Percentiles rank a stretch among this genome's conserved stretches.
These are phyloP conservation scores for Hetaerina americana DNA, from an alignment of 1,140 invertebrate genomes.

Conservation along the genomic window DNA sequence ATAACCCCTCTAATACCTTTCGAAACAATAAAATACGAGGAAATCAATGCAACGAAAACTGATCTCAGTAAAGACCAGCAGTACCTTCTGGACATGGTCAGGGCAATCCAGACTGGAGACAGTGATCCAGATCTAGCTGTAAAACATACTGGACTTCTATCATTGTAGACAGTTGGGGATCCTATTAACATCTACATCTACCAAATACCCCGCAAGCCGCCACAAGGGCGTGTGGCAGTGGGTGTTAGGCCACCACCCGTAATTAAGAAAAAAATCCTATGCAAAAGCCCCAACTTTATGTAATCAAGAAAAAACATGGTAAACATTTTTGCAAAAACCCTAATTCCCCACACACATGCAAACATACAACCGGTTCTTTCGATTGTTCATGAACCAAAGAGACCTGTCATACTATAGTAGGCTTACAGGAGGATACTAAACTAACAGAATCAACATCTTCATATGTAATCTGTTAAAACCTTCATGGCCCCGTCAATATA, in stretches of 20 bases:
- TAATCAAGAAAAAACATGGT: not conserved
- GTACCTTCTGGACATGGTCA: conserved; percentile 9
- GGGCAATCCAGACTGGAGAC: conserved; percentile 10
- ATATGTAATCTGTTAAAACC: no score
- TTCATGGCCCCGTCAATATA: not conserved
- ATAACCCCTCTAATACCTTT: conserved; percentile 1
- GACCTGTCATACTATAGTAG: no score
- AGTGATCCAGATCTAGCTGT: conserved; percentile 10
- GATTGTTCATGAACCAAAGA: no score
- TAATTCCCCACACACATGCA: no score
- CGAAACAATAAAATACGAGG: conserved; percentile 4
- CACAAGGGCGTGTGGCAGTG: not conserved
- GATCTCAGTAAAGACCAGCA: conserved; percentile 12
- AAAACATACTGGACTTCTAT: conserved; percentile 4
- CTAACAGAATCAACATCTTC: no score
- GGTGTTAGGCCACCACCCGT: not conserved
- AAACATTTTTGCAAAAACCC: no score
- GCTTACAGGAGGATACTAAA: no score
- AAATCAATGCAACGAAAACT: not conserved
- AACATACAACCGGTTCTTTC: no score
- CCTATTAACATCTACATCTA: no score
- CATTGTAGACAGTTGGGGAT: no score
- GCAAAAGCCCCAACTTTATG: not conserved
- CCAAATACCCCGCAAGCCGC: not conserved
- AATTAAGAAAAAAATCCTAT: not conserved